Evolutionary conservation across 2,888 invertebrate species (phyloP), one percentile per base, ranked within the genome.

Genomic region (Pandemis corylana): DNA sequence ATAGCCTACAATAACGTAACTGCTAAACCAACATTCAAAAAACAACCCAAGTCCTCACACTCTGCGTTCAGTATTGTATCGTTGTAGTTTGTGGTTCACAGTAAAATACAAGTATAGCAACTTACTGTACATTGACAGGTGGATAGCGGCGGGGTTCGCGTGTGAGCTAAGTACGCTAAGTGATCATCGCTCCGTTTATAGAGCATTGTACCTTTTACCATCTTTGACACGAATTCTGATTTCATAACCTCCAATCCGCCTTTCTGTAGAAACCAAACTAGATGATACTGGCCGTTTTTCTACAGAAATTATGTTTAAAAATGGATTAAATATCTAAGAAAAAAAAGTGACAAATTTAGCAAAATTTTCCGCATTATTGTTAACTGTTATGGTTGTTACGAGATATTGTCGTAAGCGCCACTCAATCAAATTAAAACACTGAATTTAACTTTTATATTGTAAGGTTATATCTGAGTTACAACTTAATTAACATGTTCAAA

Each of bases 61-160:
- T 64, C 5, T 41, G 12, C 36, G 67, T 68, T 7, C 44, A 44
- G 20, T 20, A 41, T 67, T 28, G 36, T 67, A 9, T 13, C 36
- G 15, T 49, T 13, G 66, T 20, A 7, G 9, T 56, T 66, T 66
- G 46, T 70, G 28, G 59, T 65, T 44, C 65, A 74, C 51, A 15
- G 53, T n/a, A 53, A 5, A 53, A n/a, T 7, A 56, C 15, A 56
- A 7, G 28, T 73, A 67, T 66, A 66, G 70, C 70, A 41, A 70
- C 75, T 75, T 75, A 71, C 75, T 63, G 75, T 75, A 71, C 67
- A 71, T 75, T 71, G 75, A 75, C 75, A 75, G 75, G 75, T 75
- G 75, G 75, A 28, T 67, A 71, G 75, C 70, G 70, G 70, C 62
- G 56, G 63, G 66, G 44, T 61, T 70, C 44, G 71, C 66, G 70